Evolutionary conservation across 2,113 vertebrate species (phyloP), one percentile per base, ranked within the genome.

Genomic region (Gadus chalcogrammus): DNA sequence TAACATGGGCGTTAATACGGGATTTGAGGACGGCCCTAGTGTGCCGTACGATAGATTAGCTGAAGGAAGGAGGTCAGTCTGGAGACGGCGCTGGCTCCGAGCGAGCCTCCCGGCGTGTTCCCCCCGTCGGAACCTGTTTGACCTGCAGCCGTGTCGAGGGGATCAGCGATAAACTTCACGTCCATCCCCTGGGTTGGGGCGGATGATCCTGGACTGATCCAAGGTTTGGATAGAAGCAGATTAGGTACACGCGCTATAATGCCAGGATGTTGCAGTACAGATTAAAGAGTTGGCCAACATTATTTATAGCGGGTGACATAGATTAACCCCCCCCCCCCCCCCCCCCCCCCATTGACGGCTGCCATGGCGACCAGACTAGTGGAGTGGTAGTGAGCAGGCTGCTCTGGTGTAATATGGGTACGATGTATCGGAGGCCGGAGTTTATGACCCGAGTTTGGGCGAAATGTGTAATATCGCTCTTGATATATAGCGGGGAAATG

Each of bases 201-300:
- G 68, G 89, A 88, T 91, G 75, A 90, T 89, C 88, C 81, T 66
- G 67, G 77, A 80, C 81, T 88, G 79, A 90, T 89, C 82, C 84
- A 86, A 85, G 89, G 87, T 90, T 91, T 88, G 75, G 83, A 84
- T 68, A 72, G 76, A 79, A n/a, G n/a, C 68, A 83, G 70, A 81
- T 74, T 52, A 66, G 69, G 72, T 67, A 31, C 78, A 76, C 79
- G 69, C 64, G 28, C 66, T 76, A 82, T 90, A 87, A 91, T 89
- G 85, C 82, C 74, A 77, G 69, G 77, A 82, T 77, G 75, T 79
- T 79, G 74, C 24, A 28, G 53, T 71, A 69, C 71, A 82, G 87
- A 90, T 90, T 90, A 89, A 72, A 67, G 56, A 82, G 12, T 84
- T 79, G 76, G 82, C 82, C 80, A 84, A 86, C 81, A 80, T 80